Evolutionary conservation across 2,888 invertebrate genomes (phyloP), one percentile per base, ranked within the genome.

Genomic region (Druceiella hillmani): DNA sequence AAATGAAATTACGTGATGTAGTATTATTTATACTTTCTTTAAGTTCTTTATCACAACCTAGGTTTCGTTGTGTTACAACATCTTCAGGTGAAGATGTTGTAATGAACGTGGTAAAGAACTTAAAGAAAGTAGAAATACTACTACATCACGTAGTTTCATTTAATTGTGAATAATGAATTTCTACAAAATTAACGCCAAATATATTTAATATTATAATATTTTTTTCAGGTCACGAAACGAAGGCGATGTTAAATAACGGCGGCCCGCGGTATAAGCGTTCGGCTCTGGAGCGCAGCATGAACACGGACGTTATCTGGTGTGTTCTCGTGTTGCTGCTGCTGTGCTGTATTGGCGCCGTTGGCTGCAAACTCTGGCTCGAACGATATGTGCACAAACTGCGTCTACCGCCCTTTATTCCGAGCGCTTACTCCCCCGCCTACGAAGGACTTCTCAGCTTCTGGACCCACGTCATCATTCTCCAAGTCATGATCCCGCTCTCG

Each of bases 401-500:
- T 44, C 65, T 66, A 29, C 69, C 82, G 43, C 85, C 85, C 17
- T 89, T 86, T 63, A 73, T 85, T 41, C 78, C 81, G 3, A 65
- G 70, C 43, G 65, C 73, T 3, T 64, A 70, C 40, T 76, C 81
- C 52, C 76, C 82, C 1, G 73, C 75, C 15, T 75, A 76, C 55
- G 87, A 89, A 59, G 88, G 88, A 5, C 79, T 93, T 55, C 71
- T 91, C 36, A 87, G 88, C 49, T 97, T 97, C 69, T 93, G 91
- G 87, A 94, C 92, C 2, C 95, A 88, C 62, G 85, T 97, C 48
- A 95, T 98, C 56, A 87, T 95, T 49, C 76, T 94, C 38, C 97
- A 97, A 78, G 88, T 95, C 43, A 91, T 98, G 85, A 95, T 98
- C 58, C 98, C 98, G 1, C 75, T 98, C 30, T 94, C 97, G 4